Conservation (phyloP, 2,113 vertebrate species). For the Labeo catla region DNA sequence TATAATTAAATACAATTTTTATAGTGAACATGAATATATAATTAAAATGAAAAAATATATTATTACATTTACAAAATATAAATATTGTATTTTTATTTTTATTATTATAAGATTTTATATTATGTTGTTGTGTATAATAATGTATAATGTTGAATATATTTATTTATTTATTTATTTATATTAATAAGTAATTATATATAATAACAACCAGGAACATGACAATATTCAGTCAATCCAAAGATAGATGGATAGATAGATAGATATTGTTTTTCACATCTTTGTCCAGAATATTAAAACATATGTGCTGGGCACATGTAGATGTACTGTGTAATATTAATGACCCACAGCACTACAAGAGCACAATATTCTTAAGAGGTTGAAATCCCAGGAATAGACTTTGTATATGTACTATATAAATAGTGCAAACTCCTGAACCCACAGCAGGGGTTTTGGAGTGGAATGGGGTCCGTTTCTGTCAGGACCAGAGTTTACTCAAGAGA, state of each 20-base stretch:
- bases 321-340: background rate
- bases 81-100: no score
- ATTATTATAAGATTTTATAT: no score
- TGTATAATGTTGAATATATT: no score
- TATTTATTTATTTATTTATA: no score
- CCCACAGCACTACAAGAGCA: background rate
- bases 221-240: background rate
- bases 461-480: conserved; percentile 51
- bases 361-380: conserved; percentile 17
- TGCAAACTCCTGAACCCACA: background rate
- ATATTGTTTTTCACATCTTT: background rate
- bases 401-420: background rate
- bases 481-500: conserved; percentile 48
- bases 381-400: conserved; percentile 2
- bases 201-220: background rate
- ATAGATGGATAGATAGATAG: no score
- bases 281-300: background rate
- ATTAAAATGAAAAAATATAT: no score
- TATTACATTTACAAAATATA: no score
- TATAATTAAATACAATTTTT: no score
- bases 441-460: background rate
- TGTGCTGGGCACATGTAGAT: background rate
- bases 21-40: no score
- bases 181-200: no score
- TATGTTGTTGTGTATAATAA: no score